Conservation (phyloP, 2,113 vertebrate species). For the Procavia capensis region DNA sequence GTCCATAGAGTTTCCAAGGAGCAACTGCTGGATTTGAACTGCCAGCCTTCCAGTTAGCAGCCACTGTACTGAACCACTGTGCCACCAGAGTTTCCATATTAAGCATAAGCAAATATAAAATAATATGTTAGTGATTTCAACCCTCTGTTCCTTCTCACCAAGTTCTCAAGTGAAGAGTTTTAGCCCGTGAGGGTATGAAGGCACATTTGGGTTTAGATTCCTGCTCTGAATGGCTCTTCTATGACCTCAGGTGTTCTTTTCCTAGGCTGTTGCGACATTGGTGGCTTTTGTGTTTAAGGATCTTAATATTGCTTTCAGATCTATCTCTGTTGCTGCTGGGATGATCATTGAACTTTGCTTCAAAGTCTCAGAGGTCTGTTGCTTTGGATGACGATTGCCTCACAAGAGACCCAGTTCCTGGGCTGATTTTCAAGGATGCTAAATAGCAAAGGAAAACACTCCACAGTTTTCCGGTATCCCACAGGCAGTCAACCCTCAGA, state of each 20-base stretch:
- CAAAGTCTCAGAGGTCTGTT: neutral
- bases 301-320: neutral
- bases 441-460: neutral
- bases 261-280: neutral
- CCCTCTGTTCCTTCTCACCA: too few relatives aligned
- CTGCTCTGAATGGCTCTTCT: neutral
- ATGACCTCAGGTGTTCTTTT: neutral
- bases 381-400: neutral
- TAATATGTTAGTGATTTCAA: neutral
- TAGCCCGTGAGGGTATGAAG: fast-evolving
- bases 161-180: neutral
- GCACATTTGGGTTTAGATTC: fast-evolving
- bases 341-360: neutral
- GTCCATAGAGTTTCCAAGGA: too few relatives aligned
- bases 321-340: neutral
- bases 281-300: neutral
- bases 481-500: neutral
- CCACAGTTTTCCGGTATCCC: neutral
- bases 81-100: too few relatives aligned
- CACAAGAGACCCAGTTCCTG: neutral
- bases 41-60: too few relatives aligned
- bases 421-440: neutral
- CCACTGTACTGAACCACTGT: too few relatives aligned
- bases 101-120: neutral
- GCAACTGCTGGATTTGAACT: too few relatives aligned